Percentiles rank a stretch among this genome's conserved stretches.
Conservation (phyloP, 2,888 invertebrate species). For the Crocallis elinguaria region DNA sequence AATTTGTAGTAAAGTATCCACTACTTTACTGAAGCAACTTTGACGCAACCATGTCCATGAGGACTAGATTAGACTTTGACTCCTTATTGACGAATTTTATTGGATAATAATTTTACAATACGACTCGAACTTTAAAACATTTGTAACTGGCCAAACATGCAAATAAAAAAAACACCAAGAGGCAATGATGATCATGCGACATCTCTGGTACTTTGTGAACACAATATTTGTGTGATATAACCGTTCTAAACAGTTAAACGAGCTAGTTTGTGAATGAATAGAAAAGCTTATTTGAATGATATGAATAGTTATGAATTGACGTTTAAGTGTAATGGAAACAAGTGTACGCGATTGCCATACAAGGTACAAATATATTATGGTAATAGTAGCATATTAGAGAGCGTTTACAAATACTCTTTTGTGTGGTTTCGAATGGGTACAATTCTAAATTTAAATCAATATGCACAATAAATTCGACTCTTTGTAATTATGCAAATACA, state of each 20-base stretch:
- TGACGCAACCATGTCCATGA: no score
- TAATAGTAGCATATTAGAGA: not conserved
- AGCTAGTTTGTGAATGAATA: not conserved
- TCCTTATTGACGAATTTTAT: no score
- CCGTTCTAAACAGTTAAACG: not conserved
- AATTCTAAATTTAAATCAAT: no score
- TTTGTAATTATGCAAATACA: slow-evolving; percentile 26
- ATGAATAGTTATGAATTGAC: slow-evolving; percentile 17
- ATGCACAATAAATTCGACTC: no score
- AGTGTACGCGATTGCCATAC: not conserved
- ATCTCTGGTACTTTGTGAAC: no score
- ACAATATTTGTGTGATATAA: not conserved
- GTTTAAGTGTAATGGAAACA: not conserved
- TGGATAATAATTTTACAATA: no score
- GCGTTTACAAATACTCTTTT: slow-evolving; percentile 4
- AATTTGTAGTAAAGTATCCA: no score
- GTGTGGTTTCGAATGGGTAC: slow-evolving; percentile 1
- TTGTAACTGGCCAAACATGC: no score
- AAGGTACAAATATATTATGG: not conserved
- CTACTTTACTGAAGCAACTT: no score
- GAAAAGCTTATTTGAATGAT: not conserved
- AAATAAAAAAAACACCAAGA: no score
- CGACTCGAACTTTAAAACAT: no score
- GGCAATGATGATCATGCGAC: slow-evolving; percentile 3
- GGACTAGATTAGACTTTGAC: no score